Conservation (phyloP, 2,113 vertebrate species). For the Gulo gulo region DNA sequence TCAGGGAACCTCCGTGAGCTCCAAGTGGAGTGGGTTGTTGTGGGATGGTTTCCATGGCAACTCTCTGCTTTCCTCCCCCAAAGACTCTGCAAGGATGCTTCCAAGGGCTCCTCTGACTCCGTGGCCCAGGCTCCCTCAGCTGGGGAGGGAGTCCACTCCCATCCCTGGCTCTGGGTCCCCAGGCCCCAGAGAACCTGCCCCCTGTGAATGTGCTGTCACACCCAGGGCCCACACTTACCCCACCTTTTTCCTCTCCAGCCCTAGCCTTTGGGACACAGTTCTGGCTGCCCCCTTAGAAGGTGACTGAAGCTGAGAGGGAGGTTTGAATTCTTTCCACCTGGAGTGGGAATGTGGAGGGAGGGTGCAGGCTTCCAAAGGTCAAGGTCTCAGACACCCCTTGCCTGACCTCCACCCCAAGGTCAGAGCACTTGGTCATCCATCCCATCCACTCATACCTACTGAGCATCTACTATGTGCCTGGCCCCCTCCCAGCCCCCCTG, state of each 20-base stretch:
- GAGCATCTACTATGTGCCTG: fast-evolving
- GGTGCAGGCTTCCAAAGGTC: background rate
- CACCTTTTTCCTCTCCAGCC: fast-evolving
- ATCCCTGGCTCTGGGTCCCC: background rate
- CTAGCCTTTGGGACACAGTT: background rate
- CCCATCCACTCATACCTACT: background rate
- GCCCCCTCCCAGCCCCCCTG: background rate
- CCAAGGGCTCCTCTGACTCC: background rate
- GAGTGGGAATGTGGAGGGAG: fast-evolving
- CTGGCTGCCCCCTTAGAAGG: background rate
- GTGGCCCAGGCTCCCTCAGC: background rate
- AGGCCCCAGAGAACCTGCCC: fast-evolving
- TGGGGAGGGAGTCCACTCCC: background rate
- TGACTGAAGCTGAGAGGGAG: background rate
- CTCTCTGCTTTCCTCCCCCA: background rate
- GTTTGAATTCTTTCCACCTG: background rate
- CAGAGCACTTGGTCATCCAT: background rate
- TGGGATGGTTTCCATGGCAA: conserved; percentile 46
- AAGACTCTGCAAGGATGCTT: background rate
- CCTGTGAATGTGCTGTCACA: background rate
- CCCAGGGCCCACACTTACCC: background rate
- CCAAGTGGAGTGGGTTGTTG: background rate
- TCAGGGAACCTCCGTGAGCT: background rate
- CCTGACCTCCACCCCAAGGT: background rate
- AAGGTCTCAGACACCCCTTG: background rate